Evolutionary conservation across 2,888 invertebrate genomes (phyloP), one percentile per base, ranked within the genome.

Genomic region (Coecobrya sp.): DNA sequence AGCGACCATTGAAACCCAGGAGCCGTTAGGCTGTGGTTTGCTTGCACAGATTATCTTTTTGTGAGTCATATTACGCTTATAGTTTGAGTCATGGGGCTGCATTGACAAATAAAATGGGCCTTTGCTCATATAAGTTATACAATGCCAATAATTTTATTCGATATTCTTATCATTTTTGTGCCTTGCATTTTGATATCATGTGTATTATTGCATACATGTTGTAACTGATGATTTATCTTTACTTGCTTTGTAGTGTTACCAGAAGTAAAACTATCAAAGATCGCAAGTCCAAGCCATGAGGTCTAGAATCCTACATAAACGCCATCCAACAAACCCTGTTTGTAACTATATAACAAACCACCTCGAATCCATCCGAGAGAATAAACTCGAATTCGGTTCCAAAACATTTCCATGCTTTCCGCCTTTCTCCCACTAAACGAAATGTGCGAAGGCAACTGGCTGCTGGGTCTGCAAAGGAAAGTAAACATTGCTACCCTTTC

Each of bases 331-430:
- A 19, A 19, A 19, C 42, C 0, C 2, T 22, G n/a, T 16, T n/a
- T 19, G 7, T 5, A 62, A 22, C 36, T 22, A 22, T 45, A 0
- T 19, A 11, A 45, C 62, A 84, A n/a, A 13, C 13, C 13, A 25
- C 16, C n/a, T 65, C 36, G 79, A n/a, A 22, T 16, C 59, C 25
- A n/a, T 19, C 59, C 2, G 1, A 22, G 19, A 52, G 7, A 36
- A 36, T 22, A 30, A 70, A 86, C 30, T 10, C 73, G 86, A 55
- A 36, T 36, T 86, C 86, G 86, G 73, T 73, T 86, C 86, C 86
- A 86, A 86, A 86, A 86, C 70, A 86, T 36, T 49, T 1, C 73
- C 86, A 86, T 55, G 73, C 86, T 86, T 52, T 70, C 45, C 16
- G 5, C 42, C 10, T 70, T 16, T 68, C 42, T 36, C 22, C 42